phyloP scores from a whole-genome alignment of 2,797 vertebrate species.

The Sorex maritimensis region DNA sequence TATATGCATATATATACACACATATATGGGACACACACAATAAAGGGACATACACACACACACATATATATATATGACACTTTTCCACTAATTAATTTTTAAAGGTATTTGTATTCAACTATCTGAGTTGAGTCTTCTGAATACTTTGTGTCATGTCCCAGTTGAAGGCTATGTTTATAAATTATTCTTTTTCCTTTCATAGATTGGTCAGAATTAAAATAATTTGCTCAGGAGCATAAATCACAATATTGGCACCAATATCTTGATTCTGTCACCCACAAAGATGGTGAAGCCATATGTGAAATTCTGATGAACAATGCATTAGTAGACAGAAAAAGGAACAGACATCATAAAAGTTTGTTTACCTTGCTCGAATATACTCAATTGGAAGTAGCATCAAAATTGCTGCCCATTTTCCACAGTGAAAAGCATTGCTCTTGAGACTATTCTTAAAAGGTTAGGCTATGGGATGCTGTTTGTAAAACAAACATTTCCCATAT shows the following conservation, averaged over 20 bases:
- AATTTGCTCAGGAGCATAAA: neutral
- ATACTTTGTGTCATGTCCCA: neutral
- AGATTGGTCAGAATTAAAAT: neutral
- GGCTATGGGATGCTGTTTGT: neutral
- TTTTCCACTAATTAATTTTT: neutral
- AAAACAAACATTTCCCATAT: slow-evolving; percentile 10
- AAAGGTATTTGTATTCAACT: slow-evolving; percentile 13
- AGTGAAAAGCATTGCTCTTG: slow-evolving; percentile 19
- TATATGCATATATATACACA: too few relatives aligned
- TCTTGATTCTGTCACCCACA: neutral
- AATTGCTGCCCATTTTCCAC: neutral
- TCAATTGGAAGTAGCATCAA: slow-evolving; percentile 11
- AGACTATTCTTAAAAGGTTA: neutral
- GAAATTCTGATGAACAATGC: neutral
- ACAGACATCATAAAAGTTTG: neutral
- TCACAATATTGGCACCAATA: neutral
- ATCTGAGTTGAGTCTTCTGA: slow-evolving; percentile 14
- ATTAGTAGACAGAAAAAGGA: neutral
- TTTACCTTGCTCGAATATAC: slow-evolving; percentile 34
- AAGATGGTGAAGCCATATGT: neutral
- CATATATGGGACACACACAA: too few relatives aligned
- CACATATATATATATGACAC: too few relatives aligned
- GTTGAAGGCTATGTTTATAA: neutral
- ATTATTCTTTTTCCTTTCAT: slow-evolving; percentile 31
- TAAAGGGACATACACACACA: too few relatives aligned